Evolutionary conservation across 2,797 vertebrate species (phyloP).

Genomic region (Salmo trutta): DNA sequence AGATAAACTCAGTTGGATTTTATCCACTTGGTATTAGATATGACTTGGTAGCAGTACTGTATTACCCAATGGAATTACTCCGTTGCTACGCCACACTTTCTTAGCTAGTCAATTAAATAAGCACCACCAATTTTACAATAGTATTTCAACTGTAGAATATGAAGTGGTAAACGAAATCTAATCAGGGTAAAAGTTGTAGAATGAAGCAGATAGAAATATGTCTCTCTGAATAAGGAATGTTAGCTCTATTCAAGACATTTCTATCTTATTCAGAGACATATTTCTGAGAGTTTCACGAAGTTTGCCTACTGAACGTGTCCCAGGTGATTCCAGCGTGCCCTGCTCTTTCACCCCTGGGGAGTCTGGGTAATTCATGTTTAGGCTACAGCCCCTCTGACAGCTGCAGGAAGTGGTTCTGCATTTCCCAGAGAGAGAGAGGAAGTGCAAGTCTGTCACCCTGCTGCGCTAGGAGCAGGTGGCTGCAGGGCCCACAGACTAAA

Average conservation of each 20-base stretch:
- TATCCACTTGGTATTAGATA: background rate
- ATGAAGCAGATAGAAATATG: background rate
- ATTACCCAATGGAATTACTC: background rate
- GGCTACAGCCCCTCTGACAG: conserved; percentile 17
- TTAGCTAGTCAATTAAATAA: background rate
- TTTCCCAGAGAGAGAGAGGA: conserved; percentile 4
- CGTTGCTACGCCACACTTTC: background rate
- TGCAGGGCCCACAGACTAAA: no score
- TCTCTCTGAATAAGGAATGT: no score
- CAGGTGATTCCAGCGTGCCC: background rate
- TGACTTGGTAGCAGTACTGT: background rate
- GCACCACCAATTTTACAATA: background rate
- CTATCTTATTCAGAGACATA: background rate
- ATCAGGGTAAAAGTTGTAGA: background rate
- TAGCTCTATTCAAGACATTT: background rate
- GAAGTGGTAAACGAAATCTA: background rate
- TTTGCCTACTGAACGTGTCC: background rate
- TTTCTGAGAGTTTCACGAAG: background rate
- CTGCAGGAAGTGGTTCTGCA: conserved; percentile 27
- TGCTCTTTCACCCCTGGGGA: background rate
- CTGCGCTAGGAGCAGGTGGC: no score
- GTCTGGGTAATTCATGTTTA: background rate
- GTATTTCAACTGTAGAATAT: background rate
- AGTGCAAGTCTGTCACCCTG: conserved; percentile 8
- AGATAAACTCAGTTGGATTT: background rate